Base-by-base conservation (phyloP, 2,797 vertebrate genomes). In the Micromesistius poutassou region DNA sequence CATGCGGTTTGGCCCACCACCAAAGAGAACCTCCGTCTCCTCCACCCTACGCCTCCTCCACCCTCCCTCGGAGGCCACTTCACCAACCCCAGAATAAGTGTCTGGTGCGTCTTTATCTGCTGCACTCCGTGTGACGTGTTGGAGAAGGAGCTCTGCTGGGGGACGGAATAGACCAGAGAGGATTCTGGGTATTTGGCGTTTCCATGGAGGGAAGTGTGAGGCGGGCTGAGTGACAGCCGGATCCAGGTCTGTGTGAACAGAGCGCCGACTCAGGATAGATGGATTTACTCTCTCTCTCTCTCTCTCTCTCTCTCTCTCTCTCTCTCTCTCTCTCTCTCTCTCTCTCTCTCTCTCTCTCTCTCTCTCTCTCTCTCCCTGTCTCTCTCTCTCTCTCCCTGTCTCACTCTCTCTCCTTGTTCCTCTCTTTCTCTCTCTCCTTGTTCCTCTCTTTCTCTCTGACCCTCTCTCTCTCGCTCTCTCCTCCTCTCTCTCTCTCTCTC, bases 201-300 rank as follows among this genome's bases (percentile, higher is more conserved):
- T 62, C 55, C 55, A 22, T 9, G 22, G 55, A 7, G 42, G 2
- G 42, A 16, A 46, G 10, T 13, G 42, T 16, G 42, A 46, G 42
- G 5, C 10, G 10, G 2, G 42, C 42, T 14, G 42, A 46, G 46
- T 14, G 46, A 22, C 14, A 50, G 5, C 66, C 71, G 76, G 55
- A 50, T 70, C 46, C 55, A 71, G 85, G 80, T 86, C 22, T 22
- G 55, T 62, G 55, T 62, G 16, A 62, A 62, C 22, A 4, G 25
- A 62, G 55, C 68, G 14, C 68, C 14, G 5, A 30, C 10, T 71
- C 30, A 31, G 68, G 68, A 25, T 70, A 25, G 10, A 8, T 71
- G 13, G 6, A 30, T 71, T 71, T 71, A 71, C 68, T 71, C 30
- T 71, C 28, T 14, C 68, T 71, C 68, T 71, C 68, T 71, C 28